Evolutionary conservation across 2,888 invertebrate genomes (phyloP).

Genomic region (Eupsilia transversa): DNA sequence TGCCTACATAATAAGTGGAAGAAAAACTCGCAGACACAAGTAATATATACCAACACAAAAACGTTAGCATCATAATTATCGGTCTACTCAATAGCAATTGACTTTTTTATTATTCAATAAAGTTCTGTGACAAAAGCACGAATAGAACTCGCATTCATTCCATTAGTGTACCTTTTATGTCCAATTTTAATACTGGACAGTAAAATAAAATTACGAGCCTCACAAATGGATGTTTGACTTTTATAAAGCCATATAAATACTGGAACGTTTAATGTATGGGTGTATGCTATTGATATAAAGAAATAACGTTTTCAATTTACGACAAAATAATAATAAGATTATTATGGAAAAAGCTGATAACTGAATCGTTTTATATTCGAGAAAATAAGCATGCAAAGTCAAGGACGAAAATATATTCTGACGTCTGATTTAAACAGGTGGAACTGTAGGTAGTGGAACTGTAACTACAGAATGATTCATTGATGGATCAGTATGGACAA

Average conservation of each 20-base stretch:
- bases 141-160: constrained; percentile 51
- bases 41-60: not conserved
- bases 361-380: constrained; percentile 3
- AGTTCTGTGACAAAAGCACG: constrained; percentile 27
- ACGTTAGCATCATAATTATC: constrained; percentile 8
- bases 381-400: not conserved
- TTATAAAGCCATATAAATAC: constrained; percentile 6
- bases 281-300: not conserved
- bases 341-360: constrained; percentile 15
- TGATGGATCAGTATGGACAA: not conserved
- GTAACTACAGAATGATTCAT: not conserved
- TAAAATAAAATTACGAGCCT: constrained; percentile 40
- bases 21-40: not conserved
- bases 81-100: constrained; percentile 7
- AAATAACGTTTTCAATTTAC: constrained; percentile 1
- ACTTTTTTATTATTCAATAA: constrained; percentile 50
- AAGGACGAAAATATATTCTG: not conserved
- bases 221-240: constrained; percentile 36
- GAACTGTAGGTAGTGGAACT: not conserved
- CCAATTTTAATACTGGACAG: constrained; percentile 44
- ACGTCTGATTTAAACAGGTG: too few species aligned
- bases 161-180: constrained; percentile 55
- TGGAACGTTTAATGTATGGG: not conserved
- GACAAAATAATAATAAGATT: not conserved
- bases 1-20: not conserved